Percentiles rank a stretch among this genome's conserved stretches.
Conservation (phyloP, 2,113 vertebrate genomes). For the Calypte anna region DNA sequence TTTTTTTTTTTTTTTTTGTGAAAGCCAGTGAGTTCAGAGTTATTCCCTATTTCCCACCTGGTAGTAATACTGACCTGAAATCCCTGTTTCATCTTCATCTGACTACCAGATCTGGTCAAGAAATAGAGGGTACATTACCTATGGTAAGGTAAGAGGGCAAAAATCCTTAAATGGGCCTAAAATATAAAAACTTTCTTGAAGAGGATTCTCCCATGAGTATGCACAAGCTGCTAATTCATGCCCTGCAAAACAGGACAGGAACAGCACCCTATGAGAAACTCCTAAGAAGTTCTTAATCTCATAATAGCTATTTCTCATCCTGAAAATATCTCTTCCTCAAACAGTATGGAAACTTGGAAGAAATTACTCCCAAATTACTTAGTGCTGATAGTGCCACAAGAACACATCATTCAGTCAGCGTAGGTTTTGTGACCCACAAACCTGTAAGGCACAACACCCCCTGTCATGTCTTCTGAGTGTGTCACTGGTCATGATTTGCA, state of each 20-base stretch:
- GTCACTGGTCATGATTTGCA: too few relatives aligned
- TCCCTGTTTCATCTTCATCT: background rate
- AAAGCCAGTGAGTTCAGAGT: background rate
- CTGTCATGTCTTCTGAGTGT: too few relatives aligned
- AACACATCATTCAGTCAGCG: too few relatives aligned
- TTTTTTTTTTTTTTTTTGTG: background rate
- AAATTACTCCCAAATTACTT: too few relatives aligned
- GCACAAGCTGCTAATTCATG: rapidly evolving
- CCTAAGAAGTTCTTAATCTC: background rate
- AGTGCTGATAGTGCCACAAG: too few relatives aligned
- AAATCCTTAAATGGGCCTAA: background rate
- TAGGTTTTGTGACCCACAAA: too few relatives aligned
- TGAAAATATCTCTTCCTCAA: too few relatives aligned
- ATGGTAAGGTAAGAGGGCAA: too few relatives aligned
- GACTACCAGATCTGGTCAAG: background rate
- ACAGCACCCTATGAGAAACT: background rate
- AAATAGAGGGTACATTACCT: background rate
- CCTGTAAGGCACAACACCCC: too few relatives aligned
- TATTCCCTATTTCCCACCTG: background rate
- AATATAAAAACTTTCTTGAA: background rate
- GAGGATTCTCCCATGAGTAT: background rate
- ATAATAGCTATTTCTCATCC: background rate
- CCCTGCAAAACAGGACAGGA: background rate
- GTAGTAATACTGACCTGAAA: background rate
- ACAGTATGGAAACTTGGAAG: too few relatives aligned